Percentiles rank a stretch among this genome's conserved stretches.
These are phyloP conservation scores for Stenopsyche tienmushanensis DNA, from an alignment of 1,140 invertebrate genomes.

Conservation along the genomic window DNA sequence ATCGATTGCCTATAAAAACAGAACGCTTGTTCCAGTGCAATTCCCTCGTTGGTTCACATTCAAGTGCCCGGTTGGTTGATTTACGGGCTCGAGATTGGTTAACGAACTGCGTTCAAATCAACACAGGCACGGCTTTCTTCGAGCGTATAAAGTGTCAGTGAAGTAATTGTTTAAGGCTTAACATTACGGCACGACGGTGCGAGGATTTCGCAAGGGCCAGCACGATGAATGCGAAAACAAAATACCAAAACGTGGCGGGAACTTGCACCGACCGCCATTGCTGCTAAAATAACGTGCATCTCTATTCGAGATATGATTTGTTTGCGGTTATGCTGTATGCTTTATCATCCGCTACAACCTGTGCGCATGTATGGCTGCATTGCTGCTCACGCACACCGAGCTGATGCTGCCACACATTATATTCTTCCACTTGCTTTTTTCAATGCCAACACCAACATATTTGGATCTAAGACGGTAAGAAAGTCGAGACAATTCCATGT, in stretches of 20 bases:
- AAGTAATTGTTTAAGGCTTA: slow-evolving; percentile 11
- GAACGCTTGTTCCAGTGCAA: no score
- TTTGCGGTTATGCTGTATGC: slow-evolving; percentile 39
- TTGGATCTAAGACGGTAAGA: no score
- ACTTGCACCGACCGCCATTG: slow-evolving; percentile 8
- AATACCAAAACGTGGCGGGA: slow-evolving; percentile 25
- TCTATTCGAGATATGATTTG: slow-evolving; percentile 43
- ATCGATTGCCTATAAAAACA: no score
- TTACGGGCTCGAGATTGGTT: no score
- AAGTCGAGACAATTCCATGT: no score
- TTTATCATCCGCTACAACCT: slow-evolving; percentile 6
- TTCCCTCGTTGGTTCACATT: no score
- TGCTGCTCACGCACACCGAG: background rate
- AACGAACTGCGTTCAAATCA: no score
- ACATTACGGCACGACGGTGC: background rate
- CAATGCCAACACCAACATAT: no score
- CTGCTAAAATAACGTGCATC: slow-evolving; percentile 40
- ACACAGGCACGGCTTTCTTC: no score
- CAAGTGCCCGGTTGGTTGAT: no score
- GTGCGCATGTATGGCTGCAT: slow-evolving; percentile 8
- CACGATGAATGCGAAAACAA: background rate
- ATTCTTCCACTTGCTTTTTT: no score
- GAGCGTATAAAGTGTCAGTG: background rate
- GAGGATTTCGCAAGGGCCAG: slow-evolving; percentile 3
- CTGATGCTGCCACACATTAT: background rate